phyloP scores from a whole-genome alignment of 2,888 invertebrate species.

The Sesia apiformis region DNA sequence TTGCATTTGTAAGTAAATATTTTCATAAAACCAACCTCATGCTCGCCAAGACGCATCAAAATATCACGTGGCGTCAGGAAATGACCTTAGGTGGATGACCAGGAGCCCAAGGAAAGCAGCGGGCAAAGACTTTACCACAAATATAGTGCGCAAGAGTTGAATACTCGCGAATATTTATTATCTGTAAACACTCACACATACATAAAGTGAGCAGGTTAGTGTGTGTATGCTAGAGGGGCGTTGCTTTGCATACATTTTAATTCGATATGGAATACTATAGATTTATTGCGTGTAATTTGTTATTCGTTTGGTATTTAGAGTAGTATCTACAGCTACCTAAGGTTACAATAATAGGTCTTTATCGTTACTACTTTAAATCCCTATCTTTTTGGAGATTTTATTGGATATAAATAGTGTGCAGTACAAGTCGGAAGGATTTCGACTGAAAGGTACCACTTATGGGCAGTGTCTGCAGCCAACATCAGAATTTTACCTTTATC shows the following conservation, averaged over 20 bases:
- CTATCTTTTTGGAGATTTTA: no score
- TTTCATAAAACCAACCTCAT: not conserved
- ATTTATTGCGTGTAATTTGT: no score
- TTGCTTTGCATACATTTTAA: not conserved
- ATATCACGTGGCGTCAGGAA: not conserved
- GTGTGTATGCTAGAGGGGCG: not conserved
- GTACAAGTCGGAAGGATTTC: no score
- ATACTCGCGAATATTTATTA: conserved; percentile 62
- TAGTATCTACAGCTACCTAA: no score
- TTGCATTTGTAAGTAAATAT: not conserved
- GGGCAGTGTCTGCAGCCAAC: no score
- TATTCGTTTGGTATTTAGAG: no score
- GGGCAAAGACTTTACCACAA: conserved; percentile 36
- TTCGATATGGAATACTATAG: no score
- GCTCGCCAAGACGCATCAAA: not conserved
- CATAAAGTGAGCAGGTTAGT: conserved; percentile 1
- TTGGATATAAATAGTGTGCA: no score
- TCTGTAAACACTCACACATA: conserved; percentile 52
- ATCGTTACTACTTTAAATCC: no score
- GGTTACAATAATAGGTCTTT: no score
- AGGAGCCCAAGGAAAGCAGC: conserved; percentile 4
- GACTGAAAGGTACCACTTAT: no score
- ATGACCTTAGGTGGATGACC: not conserved
- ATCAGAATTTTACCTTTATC: no score
- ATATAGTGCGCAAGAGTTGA: conserved; percentile 63